These are phyloP conservation scores for Megamerina dolium DNA, from an alignment of 2,888 invertebrate species.

Conservation along the genomic window DNA sequence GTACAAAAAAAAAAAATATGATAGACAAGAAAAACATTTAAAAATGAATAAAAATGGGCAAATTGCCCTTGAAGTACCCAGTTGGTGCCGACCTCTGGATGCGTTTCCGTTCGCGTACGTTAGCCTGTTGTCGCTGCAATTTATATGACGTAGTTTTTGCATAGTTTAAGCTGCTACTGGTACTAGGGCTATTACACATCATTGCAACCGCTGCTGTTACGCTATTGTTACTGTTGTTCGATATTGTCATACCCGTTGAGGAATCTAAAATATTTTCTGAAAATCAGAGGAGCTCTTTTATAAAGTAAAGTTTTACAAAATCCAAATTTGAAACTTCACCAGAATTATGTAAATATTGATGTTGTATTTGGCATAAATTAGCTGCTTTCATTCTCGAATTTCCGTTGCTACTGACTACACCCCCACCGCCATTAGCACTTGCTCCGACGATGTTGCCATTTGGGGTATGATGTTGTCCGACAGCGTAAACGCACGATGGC, in stretches of 20 bases:
- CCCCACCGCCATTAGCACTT: slow-evolving; percentile 18
- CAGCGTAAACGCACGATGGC: slow-evolving; percentile 77
- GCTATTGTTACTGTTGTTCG: slow-evolving; percentile 33
- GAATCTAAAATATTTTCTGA: slow-evolving; percentile 39
- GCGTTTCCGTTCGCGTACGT: slow-evolving; percentile 92
- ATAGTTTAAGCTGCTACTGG: slow-evolving; percentile 31
- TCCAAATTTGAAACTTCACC: too few species aligned
- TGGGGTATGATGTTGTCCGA: slow-evolving; percentile 54
- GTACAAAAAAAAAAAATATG: not conserved
- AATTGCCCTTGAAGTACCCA: slow-evolving; percentile 58
- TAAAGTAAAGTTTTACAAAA: not conserved
- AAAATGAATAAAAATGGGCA: slow-evolving; percentile 28
- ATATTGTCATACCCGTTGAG: slow-evolving; percentile 33
- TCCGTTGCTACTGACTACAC: slow-evolving; percentile 22
- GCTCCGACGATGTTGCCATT: too few species aligned
- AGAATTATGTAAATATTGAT: slow-evolving; percentile 48
- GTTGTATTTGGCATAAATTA: slow-evolving; percentile 47
- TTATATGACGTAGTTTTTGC: slow-evolving; percentile 55
- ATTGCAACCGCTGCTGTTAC: slow-evolving; percentile 27
- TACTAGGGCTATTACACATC: slow-evolving; percentile 34
- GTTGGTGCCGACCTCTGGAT: slow-evolving; percentile 95
- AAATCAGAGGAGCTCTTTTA: slow-evolving; percentile 6
- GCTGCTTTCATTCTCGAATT: slow-evolving; percentile 38
- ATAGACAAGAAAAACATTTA: not conserved
- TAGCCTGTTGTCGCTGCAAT: slow-evolving; percentile 83